Conservation (phyloP, 64 coral and sea anemone species). For the Catalaphyllia jardinei region DNA sequence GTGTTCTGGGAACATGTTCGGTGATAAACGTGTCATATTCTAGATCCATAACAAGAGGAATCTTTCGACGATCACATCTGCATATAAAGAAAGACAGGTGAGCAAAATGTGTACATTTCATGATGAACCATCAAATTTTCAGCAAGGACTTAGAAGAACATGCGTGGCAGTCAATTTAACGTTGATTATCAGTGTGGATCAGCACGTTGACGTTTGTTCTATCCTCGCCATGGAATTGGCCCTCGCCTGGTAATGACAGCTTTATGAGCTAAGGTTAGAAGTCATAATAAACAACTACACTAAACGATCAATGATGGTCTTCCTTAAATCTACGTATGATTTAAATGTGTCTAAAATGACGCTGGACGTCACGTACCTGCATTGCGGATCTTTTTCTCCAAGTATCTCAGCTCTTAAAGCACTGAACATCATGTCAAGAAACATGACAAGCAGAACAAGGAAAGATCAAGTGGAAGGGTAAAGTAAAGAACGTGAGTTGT, state of each 20-base stretch:
- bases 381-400: slow-evolving; percentile 76
- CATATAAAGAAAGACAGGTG: neutral
- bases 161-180: neutral
- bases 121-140: too few species aligned
- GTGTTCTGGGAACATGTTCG: slow-evolving; percentile 85
- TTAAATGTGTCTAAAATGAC: too few species aligned
- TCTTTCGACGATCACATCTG: slow-evolving; percentile 92
- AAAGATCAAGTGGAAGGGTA: neutral
- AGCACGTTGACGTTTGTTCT: too few species aligned
- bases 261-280: too few species aligned
- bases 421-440: slow-evolving; percentile 48
- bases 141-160: too few species aligned
- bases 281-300: too few species aligned
- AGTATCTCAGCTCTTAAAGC: slow-evolving; percentile 75
- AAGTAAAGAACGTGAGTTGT: neutral
- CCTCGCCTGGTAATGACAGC: too few species aligned
- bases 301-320: neutral
- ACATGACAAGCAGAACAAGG: neutral
- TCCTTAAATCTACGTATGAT: neutral
- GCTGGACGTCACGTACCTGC: slow-evolving; percentile 58
- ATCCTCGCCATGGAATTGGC: too few species aligned
- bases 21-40: slow-evolving; percentile 91
- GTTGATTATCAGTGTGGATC: too few species aligned
- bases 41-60: slow-evolving; percentile 85
- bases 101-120: neutral